Conservation (phyloP, 2,113 vertebrate genomes). For the Oxygymnocypris stewartii region DNA sequence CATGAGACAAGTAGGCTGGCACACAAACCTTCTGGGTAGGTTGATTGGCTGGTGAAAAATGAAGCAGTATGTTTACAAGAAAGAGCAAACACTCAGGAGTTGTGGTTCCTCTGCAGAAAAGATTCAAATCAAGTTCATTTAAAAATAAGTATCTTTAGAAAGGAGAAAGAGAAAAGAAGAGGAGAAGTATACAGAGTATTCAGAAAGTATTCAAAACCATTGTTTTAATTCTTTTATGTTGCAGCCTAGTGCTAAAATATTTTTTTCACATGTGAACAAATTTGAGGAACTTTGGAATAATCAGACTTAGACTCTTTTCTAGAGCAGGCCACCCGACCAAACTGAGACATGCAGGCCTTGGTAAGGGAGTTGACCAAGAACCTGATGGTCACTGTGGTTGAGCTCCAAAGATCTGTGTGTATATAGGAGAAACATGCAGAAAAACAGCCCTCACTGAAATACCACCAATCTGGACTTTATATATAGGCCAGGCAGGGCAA, state of each 20-base stretch:
- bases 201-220: not conserved
- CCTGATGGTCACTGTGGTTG: not conserved
- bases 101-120: not conserved
- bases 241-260: not conserved
- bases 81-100: not conserved
- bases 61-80: conserved; percentile 23
- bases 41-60: conserved; percentile 76
- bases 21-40: conserved; percentile 79
- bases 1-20: conserved; percentile 81
- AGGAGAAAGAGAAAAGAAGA: not conserved
- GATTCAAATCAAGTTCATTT: not conserved
- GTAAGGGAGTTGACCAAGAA: not conserved
- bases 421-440: not conserved
- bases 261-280: not conserved
- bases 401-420: not conserved
- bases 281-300: not conserved
- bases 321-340: not conserved
- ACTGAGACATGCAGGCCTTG: too few species aligned
- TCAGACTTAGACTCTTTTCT: too few species aligned
- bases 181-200: not conserved
- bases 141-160: not conserved
- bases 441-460: not conserved
- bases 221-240: not conserved
- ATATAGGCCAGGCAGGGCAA: too few species aligned
- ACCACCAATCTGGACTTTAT: not conserved